Evolutionary conservation across 2,888 invertebrate genomes (phyloP), one percentile per base, ranked within the genome.

Genomic region (Erebia epiphron): DNA sequence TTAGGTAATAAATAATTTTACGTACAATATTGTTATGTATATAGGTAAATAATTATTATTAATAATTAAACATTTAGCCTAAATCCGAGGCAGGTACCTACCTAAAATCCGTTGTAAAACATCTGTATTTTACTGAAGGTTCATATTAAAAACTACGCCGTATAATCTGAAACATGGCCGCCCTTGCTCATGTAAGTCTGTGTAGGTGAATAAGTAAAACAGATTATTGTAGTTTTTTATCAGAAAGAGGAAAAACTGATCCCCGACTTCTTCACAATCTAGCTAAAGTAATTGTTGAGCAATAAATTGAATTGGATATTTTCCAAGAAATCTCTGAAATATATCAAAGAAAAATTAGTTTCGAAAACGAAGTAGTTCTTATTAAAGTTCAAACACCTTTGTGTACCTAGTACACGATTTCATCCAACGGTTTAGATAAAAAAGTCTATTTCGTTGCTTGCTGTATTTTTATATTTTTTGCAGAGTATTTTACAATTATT

Each of bases 381-480:
- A 50, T 21, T 35, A 50, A 54, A 74, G 77, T 77, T 77, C 76
- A 78, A 80, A 81, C 79, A 86, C 84, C 86, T 85, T 76, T 77
- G 65, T 70, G 73, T 67, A n/a, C n/a, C n/a, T n/a, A 76, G 74
- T 76, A 76, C 78, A 81, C 78, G 76, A 79, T 79, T 80, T 79
- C 76, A 71, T 76, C 75, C 78, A 83, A 84, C 84, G 81, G 79
- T 80, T 73, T 57, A 68, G 78, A 78, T 82, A 82, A 80, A 82
- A 80, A 81, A 70, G 71, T 65, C 18, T 61, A 71, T 70, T 79
- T 85, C 86, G 83, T 85, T 83, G 82, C 79, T 79, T 79, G 75
- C 16, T 77, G 73, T 52, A 72, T 78, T 78, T 82, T 78, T 79
- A 58, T 65, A 35, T 63, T 10, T 70, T 43, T 63, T n/a, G 18